Base-by-base conservation (phyloP, 2,888 invertebrate species). In the Bombylius discolor region DNA sequence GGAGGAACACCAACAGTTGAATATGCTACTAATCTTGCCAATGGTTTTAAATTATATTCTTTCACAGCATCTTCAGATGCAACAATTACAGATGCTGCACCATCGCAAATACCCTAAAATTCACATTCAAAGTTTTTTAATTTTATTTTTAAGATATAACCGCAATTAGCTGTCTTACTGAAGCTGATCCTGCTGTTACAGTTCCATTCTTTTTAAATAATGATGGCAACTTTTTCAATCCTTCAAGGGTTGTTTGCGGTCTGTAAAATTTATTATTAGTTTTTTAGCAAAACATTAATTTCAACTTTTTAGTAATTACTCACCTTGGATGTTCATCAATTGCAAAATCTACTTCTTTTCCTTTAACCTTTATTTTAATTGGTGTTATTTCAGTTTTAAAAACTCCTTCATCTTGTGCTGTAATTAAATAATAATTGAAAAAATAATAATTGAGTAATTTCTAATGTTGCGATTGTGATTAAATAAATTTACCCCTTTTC, bases 1-100 rank as follows among this genome's bases (percentile, higher is more conserved):
- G 99, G 99, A 65, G 97, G 97, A 49, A 96, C 96, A 54, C 96
- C 96, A 60, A 95, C 90, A 64, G 86, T 81, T n/a, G 90, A 84
- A 77, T 92, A 99, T 47, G 88, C 94, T 9, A 92, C 86, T 23
- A 99, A 77, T 58, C 96, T 81, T 1, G 96, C 98, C 55, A 99
- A 76, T 0, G 98, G 98, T 67, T 83, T 90, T 51, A 97, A 78
- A 62, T 83, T 84, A 66, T 87, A 78, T 64, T 84, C 74, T 68
- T 88, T 87, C 0, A 91, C 81, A 1, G 95, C 93, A 58, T 85
- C 88, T 73, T 98, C 98, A 64, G 87, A 88, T 44, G 97, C 96
- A 52, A 99, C 70, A 14, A 99, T 79, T 3, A 99, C 77, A 32
- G 94, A 88, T 5, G 88, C 93, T 2, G 98, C 98, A n/a, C 99